These are phyloP conservation scores for Meriones unguiculatus DNA, from an alignment of 2,113 vertebrate genomes.

Conservation along the genomic window DNA sequence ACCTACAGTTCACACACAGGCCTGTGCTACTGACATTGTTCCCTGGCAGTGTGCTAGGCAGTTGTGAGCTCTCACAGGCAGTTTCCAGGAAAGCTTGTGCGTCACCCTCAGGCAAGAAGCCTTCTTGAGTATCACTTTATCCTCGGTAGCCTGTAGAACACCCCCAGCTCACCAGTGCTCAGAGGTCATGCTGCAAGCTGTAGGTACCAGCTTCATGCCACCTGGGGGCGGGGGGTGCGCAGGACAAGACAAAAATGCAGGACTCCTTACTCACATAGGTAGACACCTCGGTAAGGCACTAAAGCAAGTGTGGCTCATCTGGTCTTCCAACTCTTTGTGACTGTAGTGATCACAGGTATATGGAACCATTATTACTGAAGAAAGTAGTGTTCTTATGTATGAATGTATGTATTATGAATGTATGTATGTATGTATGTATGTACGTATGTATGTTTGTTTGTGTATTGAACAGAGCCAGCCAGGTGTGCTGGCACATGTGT, in stretches of 20 bases:
- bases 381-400: not conserved
- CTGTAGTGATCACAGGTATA: rapidly evolving
- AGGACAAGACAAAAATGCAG: not conserved
- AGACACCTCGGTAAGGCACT: not conserved
- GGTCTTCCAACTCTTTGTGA: too few relatives aligned
- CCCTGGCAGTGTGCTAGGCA: not conserved
- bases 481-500: not conserved
- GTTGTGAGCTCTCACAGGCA: not conserved
- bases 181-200: not conserved
- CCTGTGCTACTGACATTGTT: not conserved
- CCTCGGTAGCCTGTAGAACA: not conserved
- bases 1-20: not conserved
- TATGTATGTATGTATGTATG: not conserved
- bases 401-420: too few relatives aligned
- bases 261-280: not conserved
- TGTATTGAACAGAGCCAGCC: not conserved
- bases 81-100: not conserved
- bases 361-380: not conserved
- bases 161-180: not conserved
- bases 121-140: not conserved
- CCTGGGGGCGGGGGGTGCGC: not conserved
- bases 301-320: rapidly evolving
- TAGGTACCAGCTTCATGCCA: not conserved
- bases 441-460: not conserved
- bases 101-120: not conserved